Evolutionary conservation across 2,113 vertebrate genomes (phyloP).

Genomic region (Parus major): DNA sequence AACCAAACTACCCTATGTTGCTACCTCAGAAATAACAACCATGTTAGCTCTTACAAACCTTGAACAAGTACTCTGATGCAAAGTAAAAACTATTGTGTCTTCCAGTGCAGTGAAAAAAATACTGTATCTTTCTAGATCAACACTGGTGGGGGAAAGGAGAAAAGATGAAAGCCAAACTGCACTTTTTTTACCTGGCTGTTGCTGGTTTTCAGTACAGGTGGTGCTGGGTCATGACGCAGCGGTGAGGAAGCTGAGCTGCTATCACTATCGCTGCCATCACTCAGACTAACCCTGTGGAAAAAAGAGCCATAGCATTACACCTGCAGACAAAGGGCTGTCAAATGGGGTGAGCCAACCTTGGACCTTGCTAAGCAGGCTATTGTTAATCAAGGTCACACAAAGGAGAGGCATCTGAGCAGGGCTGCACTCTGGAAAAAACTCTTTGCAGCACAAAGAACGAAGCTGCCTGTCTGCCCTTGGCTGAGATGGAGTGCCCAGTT

Average conservation of each 20-base stretch:
- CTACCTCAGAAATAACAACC: background rate
- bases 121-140: background rate
- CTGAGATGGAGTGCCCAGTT: background rate
- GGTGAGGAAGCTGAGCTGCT: slow-evolving; percentile 88
- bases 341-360: background rate
- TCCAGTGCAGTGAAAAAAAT: background rate
- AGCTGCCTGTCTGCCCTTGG: background rate
- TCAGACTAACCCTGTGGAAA: slow-evolving; percentile 86
- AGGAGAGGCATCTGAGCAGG: background rate
- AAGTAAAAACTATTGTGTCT: background rate
- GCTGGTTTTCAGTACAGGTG: slow-evolving; percentile 85
- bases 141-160: background rate
- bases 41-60: background rate
- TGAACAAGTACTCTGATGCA: background rate
- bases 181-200: slow-evolving; percentile 84
- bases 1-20: background rate
- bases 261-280: slow-evolving; percentile 92
- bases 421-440: background rate
- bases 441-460: accelerated
- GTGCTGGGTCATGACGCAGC: slow-evolving; percentile 79
- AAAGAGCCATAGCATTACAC: background rate
- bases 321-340: background rate
- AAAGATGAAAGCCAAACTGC: background rate
- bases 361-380: background rate
- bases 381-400: background rate